Base-by-base conservation (phyloP, 92 coral and sea anemone genomes). In the Hydrozoanthus gracilis region DNA sequence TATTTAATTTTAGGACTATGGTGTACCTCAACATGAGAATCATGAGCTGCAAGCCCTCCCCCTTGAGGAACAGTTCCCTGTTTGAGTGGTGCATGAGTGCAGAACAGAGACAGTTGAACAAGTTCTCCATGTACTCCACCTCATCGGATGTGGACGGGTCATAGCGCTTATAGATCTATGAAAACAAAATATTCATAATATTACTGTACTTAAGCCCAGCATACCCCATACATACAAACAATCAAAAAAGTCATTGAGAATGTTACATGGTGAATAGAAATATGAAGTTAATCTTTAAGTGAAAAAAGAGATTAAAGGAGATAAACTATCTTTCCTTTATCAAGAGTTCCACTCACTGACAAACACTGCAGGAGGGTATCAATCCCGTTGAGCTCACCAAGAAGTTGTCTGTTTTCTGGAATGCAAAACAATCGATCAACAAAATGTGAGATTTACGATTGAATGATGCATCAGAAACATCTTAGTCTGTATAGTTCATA, bases 1-100 rank as follows among this genome's bases (percentile, higher is more conserved):
- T 27, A 27, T 27, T 27, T 27, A 27, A 27, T 27, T 27, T 27
- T 27, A 27, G 39, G 39, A 27, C 39, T 27, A 27, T 27, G 39
- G 39, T 2, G 39, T 49, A 96, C 99, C 99, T 96, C 48, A 96
- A 82, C 99, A 96, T 96, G 16, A 96, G 99, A 51, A 95, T 96
- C 99, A 96, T 96, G 1, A 96, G 93, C 82, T 96, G 99, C 16
- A 96, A 86, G 3, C 99, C 99, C 70, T 96, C 98, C 74, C 99
- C 99, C 83, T 91, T 95, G 66, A 96, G 89, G 79, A 96, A 96
- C 84, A 95, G 91, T 69, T 96, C 98, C 88, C 94, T 93, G 89
- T 96, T 96, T 55, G 95, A 83, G 78, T 91, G 86, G 68, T 86
- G 90, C 99, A 96, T 96, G 66, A 96, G 77, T 16, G 99, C 94